phyloP scores from a whole-genome alignment of 2,113 vertebrate genomes.

The Gymnocephalus cernua region DNA sequence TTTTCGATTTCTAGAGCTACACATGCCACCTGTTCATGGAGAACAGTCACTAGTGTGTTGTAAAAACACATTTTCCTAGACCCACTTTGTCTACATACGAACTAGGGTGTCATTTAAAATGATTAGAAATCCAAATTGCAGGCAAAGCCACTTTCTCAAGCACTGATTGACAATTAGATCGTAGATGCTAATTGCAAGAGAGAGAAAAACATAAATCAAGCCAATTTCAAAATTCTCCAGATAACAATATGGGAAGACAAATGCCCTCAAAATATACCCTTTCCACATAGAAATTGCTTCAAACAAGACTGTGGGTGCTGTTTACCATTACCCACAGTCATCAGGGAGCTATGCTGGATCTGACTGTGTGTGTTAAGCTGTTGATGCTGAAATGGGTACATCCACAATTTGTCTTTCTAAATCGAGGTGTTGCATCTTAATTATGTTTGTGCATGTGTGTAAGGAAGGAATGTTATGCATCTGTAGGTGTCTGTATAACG shows the following conservation, averaged over 20 bases:
- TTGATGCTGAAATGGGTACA: background rate
- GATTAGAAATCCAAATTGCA: background rate
- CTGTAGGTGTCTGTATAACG: background rate
- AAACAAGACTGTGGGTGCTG: background rate
- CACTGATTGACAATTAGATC: slow-evolving; percentile 1
- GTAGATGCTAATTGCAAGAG: background rate
- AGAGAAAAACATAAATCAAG: background rate
- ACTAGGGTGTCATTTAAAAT: slow-evolving; percentile 22
- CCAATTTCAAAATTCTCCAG: slow-evolving; percentile 16
- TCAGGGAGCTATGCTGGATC: background rate
- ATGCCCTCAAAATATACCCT: background rate
- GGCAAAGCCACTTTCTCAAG: background rate
- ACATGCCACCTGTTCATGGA: slow-evolving; percentile 9
- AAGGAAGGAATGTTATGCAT: background rate
- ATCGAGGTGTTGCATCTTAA: background rate
- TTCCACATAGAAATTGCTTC: background rate
- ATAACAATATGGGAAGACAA: slow-evolving; percentile 5
- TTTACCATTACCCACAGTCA: background rate
- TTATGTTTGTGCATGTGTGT: background rate
- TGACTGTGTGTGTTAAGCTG: background rate
- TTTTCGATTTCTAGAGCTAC: background rate
- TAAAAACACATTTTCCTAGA: slow-evolving; percentile 23
- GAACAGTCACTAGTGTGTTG: background rate
- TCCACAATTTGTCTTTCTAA: background rate
- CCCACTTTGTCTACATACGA: background rate